Percentiles rank a stretch among this genome's conserved stretches.
These are phyloP conservation scores for Punctoribates punctum DNA, from an alignment of 2,888 invertebrate genomes.

Conservation along the genomic window DNA sequence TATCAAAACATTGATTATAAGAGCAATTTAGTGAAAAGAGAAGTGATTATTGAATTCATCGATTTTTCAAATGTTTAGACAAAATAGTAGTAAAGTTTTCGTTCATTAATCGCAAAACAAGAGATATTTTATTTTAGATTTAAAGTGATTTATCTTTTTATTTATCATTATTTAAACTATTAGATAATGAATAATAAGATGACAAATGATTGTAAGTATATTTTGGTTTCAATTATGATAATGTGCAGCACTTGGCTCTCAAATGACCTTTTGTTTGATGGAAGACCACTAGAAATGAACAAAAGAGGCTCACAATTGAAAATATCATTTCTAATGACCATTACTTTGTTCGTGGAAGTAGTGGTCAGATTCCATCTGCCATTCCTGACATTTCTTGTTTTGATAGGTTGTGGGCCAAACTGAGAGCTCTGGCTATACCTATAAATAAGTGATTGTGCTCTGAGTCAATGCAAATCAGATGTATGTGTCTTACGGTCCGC, in stretches of 20 bases:
- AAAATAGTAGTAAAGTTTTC: not conserved
- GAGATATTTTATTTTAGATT: not conserved
- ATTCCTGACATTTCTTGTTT: not conserved
- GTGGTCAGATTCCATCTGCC: constrained; percentile 22
- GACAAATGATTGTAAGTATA: constrained; percentile 7
- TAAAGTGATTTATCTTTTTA: not conserved
- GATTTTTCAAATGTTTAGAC: not conserved
- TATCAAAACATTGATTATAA: no score
- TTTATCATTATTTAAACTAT: not conserved
- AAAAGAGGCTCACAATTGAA: not conserved
- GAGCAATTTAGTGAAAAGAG: no score
- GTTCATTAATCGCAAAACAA: not conserved
- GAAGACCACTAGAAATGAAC: not conserved
- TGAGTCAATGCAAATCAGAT: constrained; percentile 5
- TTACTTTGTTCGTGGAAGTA: not conserved
- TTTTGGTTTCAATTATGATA: not conserved
- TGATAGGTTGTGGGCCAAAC: not conserved
- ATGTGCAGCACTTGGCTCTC: not conserved
- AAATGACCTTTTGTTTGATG: not conserved
- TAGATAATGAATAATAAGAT: not conserved
- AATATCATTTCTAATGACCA: not conserved
- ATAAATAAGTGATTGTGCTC: not conserved
- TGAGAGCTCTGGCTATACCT: not conserved
- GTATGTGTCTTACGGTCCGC: not conserved
- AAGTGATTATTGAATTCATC: not conserved